These are phyloP conservation scores for Doryteuthis pealeii DNA, from an alignment of 1,140 invertebrate genomes.

Conservation along the genomic window DNA sequence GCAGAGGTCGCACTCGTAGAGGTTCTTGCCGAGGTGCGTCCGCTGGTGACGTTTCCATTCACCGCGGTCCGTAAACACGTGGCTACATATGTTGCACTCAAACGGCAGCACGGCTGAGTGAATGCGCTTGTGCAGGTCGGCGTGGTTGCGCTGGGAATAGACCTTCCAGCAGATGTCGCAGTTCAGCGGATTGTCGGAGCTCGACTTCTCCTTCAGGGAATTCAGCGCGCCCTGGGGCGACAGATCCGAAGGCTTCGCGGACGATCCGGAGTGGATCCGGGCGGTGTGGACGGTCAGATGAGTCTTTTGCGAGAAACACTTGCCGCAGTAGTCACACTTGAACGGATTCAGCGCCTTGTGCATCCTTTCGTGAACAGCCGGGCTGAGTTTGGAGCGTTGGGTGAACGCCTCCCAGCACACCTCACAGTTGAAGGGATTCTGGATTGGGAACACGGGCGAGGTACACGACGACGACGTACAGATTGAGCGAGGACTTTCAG, in stretches of 20 bases:
- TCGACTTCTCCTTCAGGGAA: constrained; percentile 10
- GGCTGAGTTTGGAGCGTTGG: constrained; percentile 45
- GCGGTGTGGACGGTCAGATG: constrained; percentile 55
- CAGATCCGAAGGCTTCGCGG: constrained; percentile 14
- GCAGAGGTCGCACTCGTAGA: constrained; percentile 18
- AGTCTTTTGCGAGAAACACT: constrained; percentile 55
- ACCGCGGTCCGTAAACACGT: constrained; percentile 1
- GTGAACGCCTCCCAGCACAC: constrained; percentile 54
- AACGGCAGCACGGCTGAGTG: constrained; percentile 8
- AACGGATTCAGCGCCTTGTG: constrained; percentile 60
- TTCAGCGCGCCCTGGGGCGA: background rate
- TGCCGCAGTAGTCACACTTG: constrained; percentile 53
- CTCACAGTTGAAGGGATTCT: constrained; percentile 21
- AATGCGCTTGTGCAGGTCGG: constrained; percentile 2
- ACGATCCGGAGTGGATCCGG: constrained; percentile 12
- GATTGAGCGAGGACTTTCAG: background rate
- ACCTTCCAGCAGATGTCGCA: constrained; percentile 17
- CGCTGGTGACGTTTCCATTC: constrained; percentile 11
- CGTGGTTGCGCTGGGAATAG: constrained; percentile 8
- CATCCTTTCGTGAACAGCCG: constrained; percentile 38
- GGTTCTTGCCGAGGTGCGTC: constrained; percentile 16
- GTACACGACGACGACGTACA: background rate
- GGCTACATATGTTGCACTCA: constrained; percentile 15
- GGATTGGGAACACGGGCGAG: background rate
- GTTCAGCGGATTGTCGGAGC: background rate